Base-by-base conservation (phyloP, 1,140 invertebrate genomes). In the Pachypsylla venusta region DNA sequence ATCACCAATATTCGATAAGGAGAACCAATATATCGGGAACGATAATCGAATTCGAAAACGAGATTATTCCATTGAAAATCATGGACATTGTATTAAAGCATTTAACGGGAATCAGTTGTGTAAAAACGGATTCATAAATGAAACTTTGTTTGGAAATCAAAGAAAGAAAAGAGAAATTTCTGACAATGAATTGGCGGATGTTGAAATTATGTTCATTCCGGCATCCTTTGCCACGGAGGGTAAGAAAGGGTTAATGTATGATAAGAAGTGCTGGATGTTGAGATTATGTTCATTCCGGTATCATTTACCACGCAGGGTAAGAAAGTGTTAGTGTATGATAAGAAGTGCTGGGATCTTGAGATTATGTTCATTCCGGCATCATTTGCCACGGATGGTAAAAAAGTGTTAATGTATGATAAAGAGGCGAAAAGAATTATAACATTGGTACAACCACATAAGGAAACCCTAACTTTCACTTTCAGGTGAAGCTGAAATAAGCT, bases 271-370 rank as follows among this genome's bases (percentile, higher is more conserved):
- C 70, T 70, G 0, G 72, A 73, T 57, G 68, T 74, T 25, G 69
- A 73, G 53, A 67, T 72, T 13, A 70, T 72, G 39, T 71, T 71
- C 61, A 27, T 63, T 1, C 22, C 60, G 14, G 19, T 4, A 12
- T 56, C 62, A 24, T 57, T 65, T 3, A 53, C 57, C 10, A 27
- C 57, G 4, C 64, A 68, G 57, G 61, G 25, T 48, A 48, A 48
- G 16, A 48, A 48, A 7, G n/a, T n/a, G n/a, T n/a, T n/a, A n/a
- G n/a, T n/a, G n/a, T n/a, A n/a, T n/a, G n/a, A n/a, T n/a, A n/a
- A n/a, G 53, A 58, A 13, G 69, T 62, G 57, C 70, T 70, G 0
- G 72, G 72, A 73, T 56, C 67, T 74, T 25, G 68, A 73, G 53
- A 67, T 72, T 12, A 70, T 71, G 35, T 71, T 71, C 60, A 24